Evolutionary conservation across 1,140 invertebrate species (phyloP), one percentile per base, ranked within the genome.

Genomic region (Pseudomyrmex cubaensis): DNA sequence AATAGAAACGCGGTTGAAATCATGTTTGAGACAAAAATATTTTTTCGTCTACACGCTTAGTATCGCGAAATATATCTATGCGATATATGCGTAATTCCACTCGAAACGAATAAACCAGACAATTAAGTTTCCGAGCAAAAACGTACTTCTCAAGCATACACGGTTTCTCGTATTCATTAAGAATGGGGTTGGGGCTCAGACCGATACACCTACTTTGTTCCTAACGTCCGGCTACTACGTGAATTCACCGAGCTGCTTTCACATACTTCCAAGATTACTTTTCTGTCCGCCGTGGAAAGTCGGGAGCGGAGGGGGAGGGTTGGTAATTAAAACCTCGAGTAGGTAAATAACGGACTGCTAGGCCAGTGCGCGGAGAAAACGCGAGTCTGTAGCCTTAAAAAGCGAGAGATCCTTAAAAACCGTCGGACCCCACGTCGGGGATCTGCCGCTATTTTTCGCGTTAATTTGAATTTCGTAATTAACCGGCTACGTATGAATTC

Each of bases 401-500:
- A 93, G 93, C 90, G 90, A 90, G 89, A 91, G 92, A 93, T 92
- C 92, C 93, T 94, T 93, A 89, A 89, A 89, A 89, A 88, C 88
- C 88, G 87, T 86, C 84, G 63, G 67, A 44, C 54, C 57, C 73
- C 72, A 90, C 90, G 88, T 88, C 90, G 90, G 35, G 35, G 88
- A 92, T 93, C 87, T 91, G 90, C 91, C 92, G 90, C 91, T 92
- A 92, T 93, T 94, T 94, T 94, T 94, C 92, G 91, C 94, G 93
- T 94, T 94, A 94, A 94, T 94, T 94, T 94, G 93, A 94, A 94
- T 94, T 94, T 94, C 91, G 93, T 94, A 94, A 94, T 94, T 94
- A 94, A 93, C 93, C 92, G 89, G 89, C 90, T 90, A 92, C 89
- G 90, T 87, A 90, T 90, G 86, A 90, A 92, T 91, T 93, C 92